Evolutionary conservation across 1,140 invertebrate genomes (phyloP).

Genomic region (Saxidomus purpurata): DNA sequence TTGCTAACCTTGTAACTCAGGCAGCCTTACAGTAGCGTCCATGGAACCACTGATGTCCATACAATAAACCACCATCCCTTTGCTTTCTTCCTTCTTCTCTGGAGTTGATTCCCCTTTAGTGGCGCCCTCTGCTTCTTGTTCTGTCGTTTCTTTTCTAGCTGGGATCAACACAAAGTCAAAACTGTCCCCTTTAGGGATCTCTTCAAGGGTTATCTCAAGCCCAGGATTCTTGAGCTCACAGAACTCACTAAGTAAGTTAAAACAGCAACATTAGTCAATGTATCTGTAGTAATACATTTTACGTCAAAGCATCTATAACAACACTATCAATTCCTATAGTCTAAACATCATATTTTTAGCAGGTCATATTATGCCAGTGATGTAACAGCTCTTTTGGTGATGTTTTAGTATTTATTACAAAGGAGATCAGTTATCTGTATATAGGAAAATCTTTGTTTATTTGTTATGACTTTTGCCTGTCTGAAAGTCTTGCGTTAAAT

Average conservation of each 20-base stretch:
- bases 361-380: no score
- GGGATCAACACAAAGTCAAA: constrained; percentile 81
- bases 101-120: constrained; percentile 34
- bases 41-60: constrained; percentile 85
- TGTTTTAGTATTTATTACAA: no score
- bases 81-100: constrained; percentile 64
- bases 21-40: constrained; percentile 70
- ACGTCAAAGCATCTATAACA: no score
- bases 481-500: no score
- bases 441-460: no score
- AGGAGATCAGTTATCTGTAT: no score
- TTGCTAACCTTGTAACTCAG: constrained; percentile 78
- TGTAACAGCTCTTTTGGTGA: no score
- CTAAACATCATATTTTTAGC: no score
- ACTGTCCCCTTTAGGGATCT: constrained; percentile 78
- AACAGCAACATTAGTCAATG: no score
- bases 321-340: no score
- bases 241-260: constrained; percentile 80
- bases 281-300: no score
- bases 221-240: constrained; percentile 79
- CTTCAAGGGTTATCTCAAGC: constrained; percentile 75
- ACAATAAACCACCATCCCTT: constrained; percentile 82
- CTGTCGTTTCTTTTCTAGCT: constrained; percentile 63
- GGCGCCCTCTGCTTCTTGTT: constrained; percentile 52
- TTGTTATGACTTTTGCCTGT: no score